These are phyloP conservation scores for Ecliptopera silaceata DNA, from an alignment of 2,888 invertebrate species.

Conservation along the genomic window DNA sequence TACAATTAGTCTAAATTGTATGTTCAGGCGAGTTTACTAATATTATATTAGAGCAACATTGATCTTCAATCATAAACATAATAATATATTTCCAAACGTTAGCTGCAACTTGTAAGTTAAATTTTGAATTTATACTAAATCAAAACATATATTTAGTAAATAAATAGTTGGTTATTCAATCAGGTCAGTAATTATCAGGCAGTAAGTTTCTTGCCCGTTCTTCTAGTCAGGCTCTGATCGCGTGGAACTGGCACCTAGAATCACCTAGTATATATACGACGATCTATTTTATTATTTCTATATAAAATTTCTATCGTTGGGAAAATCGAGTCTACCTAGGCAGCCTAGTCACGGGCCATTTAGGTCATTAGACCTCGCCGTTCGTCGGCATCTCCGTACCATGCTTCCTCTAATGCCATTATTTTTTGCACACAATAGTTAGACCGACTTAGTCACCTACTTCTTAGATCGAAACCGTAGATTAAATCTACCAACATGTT, in stretches of 20 bases:
- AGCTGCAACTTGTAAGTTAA: too few relatives aligned
- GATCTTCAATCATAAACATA: conserved; percentile 13
- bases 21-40: conserved; percentile 22
- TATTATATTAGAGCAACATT: conserved; percentile 8
- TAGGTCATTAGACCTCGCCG: conserved; percentile 81
- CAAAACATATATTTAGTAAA: too few relatives aligned
- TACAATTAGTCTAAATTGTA: conserved; percentile 39
- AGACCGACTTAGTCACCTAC: conserved; percentile 59
- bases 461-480: conserved; percentile 45
- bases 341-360: conserved; percentile 76
- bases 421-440: conserved; percentile 72
- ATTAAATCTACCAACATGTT: conserved; percentile 12
- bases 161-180: too few relatives aligned
- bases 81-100: neutral
- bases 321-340: conserved; percentile 52
- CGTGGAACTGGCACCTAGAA: too few relatives aligned
- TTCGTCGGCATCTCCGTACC: conserved; percentile 63
- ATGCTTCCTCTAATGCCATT: conserved; percentile 58
- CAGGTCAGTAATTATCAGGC: too few relatives aligned
- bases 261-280: too few relatives aligned
- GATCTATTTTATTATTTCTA: too few relatives aligned
- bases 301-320: conserved; percentile 68
- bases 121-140: too few relatives aligned
- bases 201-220: too few relatives aligned
- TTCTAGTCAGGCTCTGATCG: too few relatives aligned